Conservation (phyloP, 2,888 invertebrate species). For the Agrenia bidenticulata region DNA sequence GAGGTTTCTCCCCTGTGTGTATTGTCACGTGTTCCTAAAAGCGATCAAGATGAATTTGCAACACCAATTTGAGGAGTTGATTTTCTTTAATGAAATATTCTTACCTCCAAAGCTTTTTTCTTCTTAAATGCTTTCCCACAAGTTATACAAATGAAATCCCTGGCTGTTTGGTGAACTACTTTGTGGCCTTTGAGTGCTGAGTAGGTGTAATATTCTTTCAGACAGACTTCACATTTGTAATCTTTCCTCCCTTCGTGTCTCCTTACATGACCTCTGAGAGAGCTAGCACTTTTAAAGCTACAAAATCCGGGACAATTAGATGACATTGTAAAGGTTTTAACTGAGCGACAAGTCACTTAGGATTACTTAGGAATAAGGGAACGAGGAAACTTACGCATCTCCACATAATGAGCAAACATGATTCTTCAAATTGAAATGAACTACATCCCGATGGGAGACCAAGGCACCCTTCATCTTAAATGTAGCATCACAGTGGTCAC, state of each 20-base stretch:
- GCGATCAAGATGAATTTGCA: no score
- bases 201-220: conserved; percentile 50
- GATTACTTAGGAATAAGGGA: neutral
- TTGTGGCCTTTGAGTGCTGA: conserved; percentile 50
- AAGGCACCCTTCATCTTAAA: conserved; percentile 51
- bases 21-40: conserved; percentile 47
- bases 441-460: conserved; percentile 51
- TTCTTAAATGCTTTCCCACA: conserved; percentile 51
- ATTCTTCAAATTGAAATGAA: conserved; percentile 50
- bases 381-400: conserved; percentile 44
- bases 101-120: conserved; percentile 48
- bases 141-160: conserved; percentile 45
- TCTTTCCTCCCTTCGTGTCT: conserved; percentile 50
- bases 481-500: conserved; percentile 49
- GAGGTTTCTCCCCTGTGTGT: conserved; percentile 49
- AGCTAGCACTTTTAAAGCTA: conserved; percentile 49
- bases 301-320: no score
- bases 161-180: conserved; percentile 48
- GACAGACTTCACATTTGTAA: conserved; percentile 50
- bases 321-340: neutral
- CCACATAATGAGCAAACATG: conserved; percentile 47
- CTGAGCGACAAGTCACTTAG: neutral
- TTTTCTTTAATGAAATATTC: neutral
- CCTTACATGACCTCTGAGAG: conserved; percentile 46
- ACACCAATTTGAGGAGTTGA: neutral